These are phyloP conservation scores for Paramormyrops kingsleyae DNA, from an alignment of 2,113 vertebrate genomes.

Conservation along the genomic window DNA sequence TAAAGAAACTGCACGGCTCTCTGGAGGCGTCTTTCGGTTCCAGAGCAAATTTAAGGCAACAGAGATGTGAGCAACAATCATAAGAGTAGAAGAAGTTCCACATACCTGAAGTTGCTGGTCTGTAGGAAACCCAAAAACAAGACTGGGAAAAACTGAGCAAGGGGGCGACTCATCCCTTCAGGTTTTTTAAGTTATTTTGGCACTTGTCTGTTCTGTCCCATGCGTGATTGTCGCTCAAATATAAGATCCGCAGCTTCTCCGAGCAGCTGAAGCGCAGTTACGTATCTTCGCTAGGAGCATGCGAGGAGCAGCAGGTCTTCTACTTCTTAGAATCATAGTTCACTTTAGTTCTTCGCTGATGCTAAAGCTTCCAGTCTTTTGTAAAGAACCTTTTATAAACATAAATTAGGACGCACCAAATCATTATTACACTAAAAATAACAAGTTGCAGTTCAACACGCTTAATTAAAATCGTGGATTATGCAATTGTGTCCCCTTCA, in stretches of 20 bases:
- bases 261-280: slow-evolving; percentile 39
- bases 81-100: slow-evolving; percentile 20
- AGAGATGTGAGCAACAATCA: neutral
- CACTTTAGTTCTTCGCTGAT: slow-evolving; percentile 46
- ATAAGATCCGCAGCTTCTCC: slow-evolving; percentile 52
- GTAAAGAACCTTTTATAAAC: slow-evolving; percentile 30
- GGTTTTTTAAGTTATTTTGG: slow-evolving; percentile 64
- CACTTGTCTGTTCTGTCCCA: slow-evolving; percentile 56
- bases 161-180: slow-evolving; percentile 86
- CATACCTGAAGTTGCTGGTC: slow-evolving; percentile 90
- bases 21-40: neutral
- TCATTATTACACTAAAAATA: neutral
- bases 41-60: neutral
- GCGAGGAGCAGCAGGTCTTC: slow-evolving; percentile 45
- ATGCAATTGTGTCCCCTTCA: neutral
- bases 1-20: neutral
- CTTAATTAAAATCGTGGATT: slow-evolving; percentile 23
- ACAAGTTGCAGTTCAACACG: slow-evolving; percentile 15
- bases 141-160: slow-evolving; percentile 84
- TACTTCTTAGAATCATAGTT: slow-evolving; percentile 78
- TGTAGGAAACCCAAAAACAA: slow-evolving; percentile 86
- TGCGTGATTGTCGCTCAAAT: slow-evolving; percentile 53
- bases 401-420: slow-evolving; percentile 22
- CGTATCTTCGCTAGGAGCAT: slow-evolving; percentile 37
- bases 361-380: slow-evolving; percentile 43